Evolutionary conservation across 2,113 vertebrate species (phyloP).

Genomic region (Apodemus sylvaticus): DNA sequence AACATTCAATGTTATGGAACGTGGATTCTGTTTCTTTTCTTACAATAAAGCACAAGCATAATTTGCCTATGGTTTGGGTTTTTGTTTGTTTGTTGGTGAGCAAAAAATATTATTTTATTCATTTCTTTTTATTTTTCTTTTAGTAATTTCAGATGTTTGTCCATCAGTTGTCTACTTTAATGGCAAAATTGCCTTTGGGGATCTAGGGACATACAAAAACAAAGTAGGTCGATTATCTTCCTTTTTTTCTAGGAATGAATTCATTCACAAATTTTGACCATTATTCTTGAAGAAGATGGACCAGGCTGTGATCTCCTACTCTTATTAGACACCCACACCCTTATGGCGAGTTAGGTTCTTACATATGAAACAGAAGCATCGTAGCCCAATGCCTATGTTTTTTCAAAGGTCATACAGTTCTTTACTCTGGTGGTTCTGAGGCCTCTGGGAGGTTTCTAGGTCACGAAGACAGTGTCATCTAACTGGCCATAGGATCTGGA

Average conservation of each 20-base stretch:
- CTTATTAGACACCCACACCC: neutral
- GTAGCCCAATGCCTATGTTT: neutral
- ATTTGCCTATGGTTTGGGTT: no score
- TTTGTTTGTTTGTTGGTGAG: neutral
- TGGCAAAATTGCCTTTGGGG: neutral
- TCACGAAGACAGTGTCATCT: neutral
- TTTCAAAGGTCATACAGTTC: neutral
- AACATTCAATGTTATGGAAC: neutral
- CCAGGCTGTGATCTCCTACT: no score
- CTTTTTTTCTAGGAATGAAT: neutral
- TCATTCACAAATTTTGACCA: neutral
- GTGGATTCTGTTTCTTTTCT: neutral
- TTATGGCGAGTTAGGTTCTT: neutral
- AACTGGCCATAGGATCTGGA: neutral
- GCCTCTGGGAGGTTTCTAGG: neutral
- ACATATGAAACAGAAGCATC: no score
- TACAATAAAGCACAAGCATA: neutral
- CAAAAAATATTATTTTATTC: no score
- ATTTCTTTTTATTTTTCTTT: neutral
- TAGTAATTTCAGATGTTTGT: neutral
- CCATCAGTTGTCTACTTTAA: neutral
- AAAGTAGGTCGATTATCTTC: neutral
- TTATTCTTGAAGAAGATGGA: neutral
- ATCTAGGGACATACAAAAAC: neutral
- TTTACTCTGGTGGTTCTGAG: neutral